These are phyloP conservation scores for Liodrosophila aerea DNA, from an alignment of 2,888 invertebrate genomes.

Conservation along the genomic window DNA sequence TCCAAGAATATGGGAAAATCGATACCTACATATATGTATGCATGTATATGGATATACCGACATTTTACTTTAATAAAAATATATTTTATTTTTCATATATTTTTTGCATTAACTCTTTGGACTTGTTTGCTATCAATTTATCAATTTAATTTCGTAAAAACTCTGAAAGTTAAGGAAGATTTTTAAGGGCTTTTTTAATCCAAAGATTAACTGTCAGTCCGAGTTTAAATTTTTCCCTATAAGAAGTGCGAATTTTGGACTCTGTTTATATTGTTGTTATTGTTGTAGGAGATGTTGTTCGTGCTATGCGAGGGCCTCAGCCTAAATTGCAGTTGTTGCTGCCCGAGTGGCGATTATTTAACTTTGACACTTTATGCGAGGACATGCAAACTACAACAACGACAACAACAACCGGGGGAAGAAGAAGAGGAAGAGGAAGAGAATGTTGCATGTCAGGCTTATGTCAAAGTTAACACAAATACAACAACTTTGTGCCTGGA, in stretches of 20 bases:
- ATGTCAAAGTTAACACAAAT: conserved; percentile 78
- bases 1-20: too few relatives aligned
- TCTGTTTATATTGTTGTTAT: background rate
- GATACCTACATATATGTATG: too few relatives aligned
- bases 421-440: conserved; percentile 19
- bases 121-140: too few relatives aligned
- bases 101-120: too few relatives aligned
- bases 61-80: too few relatives aligned
- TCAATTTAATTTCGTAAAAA: too few relatives aligned
- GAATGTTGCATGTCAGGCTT: conserved; percentile 71
- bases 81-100: too few relatives aligned
- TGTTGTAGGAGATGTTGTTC: background rate
- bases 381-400: conserved; percentile 53
- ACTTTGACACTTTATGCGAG: conserved; percentile 67
- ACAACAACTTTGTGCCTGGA: conserved; percentile 66
- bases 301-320: conserved; percentile 1
- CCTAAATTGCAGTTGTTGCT: conserved; percentile 16
- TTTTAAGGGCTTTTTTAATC: too few relatives aligned
- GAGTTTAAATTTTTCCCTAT: too few relatives aligned
- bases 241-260: background rate
- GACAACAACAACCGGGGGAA: conserved; percentile 10
- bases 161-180: too few relatives aligned
- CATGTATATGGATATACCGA: too few relatives aligned
- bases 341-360: conserved; percentile 59
- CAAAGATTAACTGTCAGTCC: too few relatives aligned